Evolutionary conservation across 2,113 vertebrate genomes (phyloP).

Genomic region (Bothrops jararaca): DNA sequence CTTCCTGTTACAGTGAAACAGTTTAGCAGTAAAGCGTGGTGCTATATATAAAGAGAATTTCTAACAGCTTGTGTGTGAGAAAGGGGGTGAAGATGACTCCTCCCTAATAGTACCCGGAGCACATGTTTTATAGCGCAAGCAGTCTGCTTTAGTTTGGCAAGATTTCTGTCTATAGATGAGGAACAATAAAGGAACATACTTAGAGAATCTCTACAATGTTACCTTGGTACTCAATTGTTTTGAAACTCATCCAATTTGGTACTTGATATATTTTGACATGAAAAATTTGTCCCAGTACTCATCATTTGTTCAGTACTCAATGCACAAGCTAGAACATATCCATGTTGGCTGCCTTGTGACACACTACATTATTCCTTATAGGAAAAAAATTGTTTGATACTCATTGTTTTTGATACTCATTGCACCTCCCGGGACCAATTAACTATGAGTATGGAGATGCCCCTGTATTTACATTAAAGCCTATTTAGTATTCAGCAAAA

Average conservation of each 20-base stretch:
- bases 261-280: accelerated
- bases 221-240: background rate
- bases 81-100: background rate
- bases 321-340: background rate
- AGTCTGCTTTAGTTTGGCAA: background rate
- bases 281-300: background rate
- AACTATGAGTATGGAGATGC: background rate
- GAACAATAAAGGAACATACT: background rate
- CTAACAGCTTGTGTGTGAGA: background rate
- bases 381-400: background rate
- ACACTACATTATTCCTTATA: background rate
- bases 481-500: too few relatives aligned
- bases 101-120: background rate
- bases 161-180: background rate
- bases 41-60: too few relatives aligned
- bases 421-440: background rate
- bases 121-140: background rate
- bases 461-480: background rate
- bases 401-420: background rate
- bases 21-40: too few relatives aligned
- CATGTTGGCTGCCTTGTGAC: background rate
- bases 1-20: too few relatives aligned
- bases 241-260: background rate
- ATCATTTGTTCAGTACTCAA: background rate
- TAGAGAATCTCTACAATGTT: background rate